These are phyloP conservation scores for Palythoa grandiflora DNA, from an alignment of 92 coral and sea anemone genomes.

Conservation along the genomic window DNA sequence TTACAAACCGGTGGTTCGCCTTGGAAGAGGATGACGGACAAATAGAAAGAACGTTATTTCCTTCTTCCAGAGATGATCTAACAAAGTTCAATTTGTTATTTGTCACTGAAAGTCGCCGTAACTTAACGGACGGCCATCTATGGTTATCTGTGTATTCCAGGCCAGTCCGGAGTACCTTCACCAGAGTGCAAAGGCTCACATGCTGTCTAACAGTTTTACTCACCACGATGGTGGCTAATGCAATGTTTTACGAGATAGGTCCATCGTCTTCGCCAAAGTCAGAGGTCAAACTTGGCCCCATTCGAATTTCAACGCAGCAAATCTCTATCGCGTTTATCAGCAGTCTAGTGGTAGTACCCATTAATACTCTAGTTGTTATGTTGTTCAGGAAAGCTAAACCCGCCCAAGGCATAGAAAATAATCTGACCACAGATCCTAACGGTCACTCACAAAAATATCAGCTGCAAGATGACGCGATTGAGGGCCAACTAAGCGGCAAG, in stretches of 20 bases:
- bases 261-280: slow-evolving; percentile 47
- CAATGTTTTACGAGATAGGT: slow-evolving; percentile 86
- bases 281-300: slow-evolving; percentile 79
- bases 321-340: slow-evolving; percentile 78
- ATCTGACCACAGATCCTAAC: slow-evolving; percentile 16
- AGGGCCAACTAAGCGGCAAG: background rate
- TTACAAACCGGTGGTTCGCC: slow-evolving; percentile 88
- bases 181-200: slow-evolving; percentile 89
- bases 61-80: slow-evolving; percentile 76
- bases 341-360: slow-evolving; percentile 86
- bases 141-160: slow-evolving; percentile 87
- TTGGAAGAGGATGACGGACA: slow-evolving; percentile 91
- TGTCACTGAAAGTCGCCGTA: slow-evolving; percentile 79
- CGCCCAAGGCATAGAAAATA: background rate
- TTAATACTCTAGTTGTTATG: slow-evolving; percentile 71
- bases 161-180: slow-evolving; percentile 84
- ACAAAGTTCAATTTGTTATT: slow-evolving; percentile 80
- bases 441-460: slow-evolving; percentile 9
- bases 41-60: slow-evolving; percentile 72
- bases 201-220: slow-evolving; percentile 84
- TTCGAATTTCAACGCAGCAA: slow-evolving; percentile 81
- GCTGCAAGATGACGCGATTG: slow-evolving; percentile 17
- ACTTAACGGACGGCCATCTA: slow-evolving; percentile 85
- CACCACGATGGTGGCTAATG: slow-evolving; percentile 88
- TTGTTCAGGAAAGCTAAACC: slow-evolving; percentile 84